Evolutionary conservation across 1,140 invertebrate genomes (phyloP), one percentile per base, ranked within the genome.

Genomic region (Dreissena polymorpha): DNA sequence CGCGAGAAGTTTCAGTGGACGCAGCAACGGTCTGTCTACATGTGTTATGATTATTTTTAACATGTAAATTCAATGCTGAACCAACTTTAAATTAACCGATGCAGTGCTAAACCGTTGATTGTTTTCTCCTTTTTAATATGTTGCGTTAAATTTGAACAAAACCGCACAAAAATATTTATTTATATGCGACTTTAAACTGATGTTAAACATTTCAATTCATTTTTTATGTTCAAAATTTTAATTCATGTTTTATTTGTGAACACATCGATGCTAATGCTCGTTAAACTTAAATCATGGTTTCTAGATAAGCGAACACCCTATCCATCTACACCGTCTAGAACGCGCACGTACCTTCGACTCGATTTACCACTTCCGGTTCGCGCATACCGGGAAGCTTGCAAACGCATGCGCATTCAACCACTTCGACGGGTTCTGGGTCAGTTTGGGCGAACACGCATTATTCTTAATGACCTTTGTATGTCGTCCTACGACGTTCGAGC

Each of bases 391-490:
- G 81, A 83, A 23, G 53, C 63, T 0, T 76, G 77, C 29, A 63
- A 18, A 23, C 74, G 71, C 3, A 51, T 86, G 10, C 65, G 64
- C 13, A 77, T 87, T 21, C 53, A 77, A 2, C 86, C 79, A 0
- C 39, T 86, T 7, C 81, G 85, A 0, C 73, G 60, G 12, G 83
- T 87, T 10, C 53, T 83, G 10, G 53, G 65, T 12, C 84, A 87
- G 64, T 85, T 87, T 71, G 79, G 84, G 23, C 53, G 77, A 16
- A n/a, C 68, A 25, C 69, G 82, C 27, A 69, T 86, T 18, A 78
- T 83, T 10, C 79, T 88, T 27, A 75, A 72, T 49, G 80, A 86
- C 63, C 78, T 87, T 27, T 83, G 75, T 39, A 55, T 89, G 29
- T 76, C 86, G 6, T 6, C 67, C 2, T 53, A 63, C n/a, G 84